Base-by-base conservation (phyloP, 30 jellyfish, hydroid and myxozoan species). In the Aurelia aurita complex sp. Pacific region DNA sequence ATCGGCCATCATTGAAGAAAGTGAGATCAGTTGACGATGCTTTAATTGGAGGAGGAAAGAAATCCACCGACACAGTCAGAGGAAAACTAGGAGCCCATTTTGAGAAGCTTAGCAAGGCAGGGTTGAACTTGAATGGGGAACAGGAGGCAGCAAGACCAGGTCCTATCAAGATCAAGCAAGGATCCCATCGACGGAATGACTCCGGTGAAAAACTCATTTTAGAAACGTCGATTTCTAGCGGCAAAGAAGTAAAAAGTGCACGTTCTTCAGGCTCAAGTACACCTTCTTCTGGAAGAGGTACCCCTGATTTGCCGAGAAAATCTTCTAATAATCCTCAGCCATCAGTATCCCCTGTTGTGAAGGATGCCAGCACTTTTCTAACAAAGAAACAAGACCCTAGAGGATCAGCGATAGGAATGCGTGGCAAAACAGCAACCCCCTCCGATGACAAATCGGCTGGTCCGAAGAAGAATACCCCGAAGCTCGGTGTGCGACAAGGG, bases 401-500 rank as follows among this genome's bases (percentile, higher is more conserved):
- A 50, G 32, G 51, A 15, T 43, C 87, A 12, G 77, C 87, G 13
- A 46, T 18, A 19, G 60, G 36, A 40, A 3, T 33, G n/a, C 59
- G 52, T 12, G 64, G 87, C 73, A 84, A 84, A 38, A 65, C 73
- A 33, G 8, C 93, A 3, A 68, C 91, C 10, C 82, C 90, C 38
- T 53, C 74, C 16, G 84, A 77, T 10, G 93, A 84, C 10, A 84
- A 74, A 55, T 73, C 82, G 43, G 57, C 76, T 12, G 73, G 63
- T 29, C 67, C 94, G 33, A 63, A 89, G 55, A 77, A 85, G 60
- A 65, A 87, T 17, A 16, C 92, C 6, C 76, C 91, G 13, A 55
- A 85, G 2, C 89, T 76, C 19, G 96, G 90, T 1, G 97, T 89
- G 46, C 88, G 94, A 5, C 98, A 96, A 50, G 98, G 99, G 17